These are phyloP conservation scores for Caenorhabditis sp. DNA, from an alignment of 2,888 invertebrate species.

Conservation along the genomic window DNA sequence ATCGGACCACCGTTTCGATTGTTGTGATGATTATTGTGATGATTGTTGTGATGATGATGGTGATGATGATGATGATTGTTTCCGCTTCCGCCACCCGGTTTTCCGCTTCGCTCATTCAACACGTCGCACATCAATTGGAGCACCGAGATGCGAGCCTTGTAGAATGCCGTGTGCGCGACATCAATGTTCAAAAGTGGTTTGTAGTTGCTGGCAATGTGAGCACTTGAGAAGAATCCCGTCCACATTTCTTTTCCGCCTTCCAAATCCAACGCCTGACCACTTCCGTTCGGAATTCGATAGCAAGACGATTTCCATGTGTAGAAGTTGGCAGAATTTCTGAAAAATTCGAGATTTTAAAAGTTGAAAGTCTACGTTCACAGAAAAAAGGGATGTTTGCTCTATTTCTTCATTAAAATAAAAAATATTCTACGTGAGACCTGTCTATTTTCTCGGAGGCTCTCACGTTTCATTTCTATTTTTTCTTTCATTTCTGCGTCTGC, in stretches of 20 bases:
- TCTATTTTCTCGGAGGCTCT: too few species aligned
- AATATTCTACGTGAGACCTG: too few species aligned
- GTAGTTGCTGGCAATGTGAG: conserved; percentile 58
- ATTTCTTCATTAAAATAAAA: too few species aligned
- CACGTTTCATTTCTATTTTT: too few species aligned
- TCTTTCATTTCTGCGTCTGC: too few species aligned
- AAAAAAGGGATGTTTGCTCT: too few species aligned
- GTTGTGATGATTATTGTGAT: too few species aligned
- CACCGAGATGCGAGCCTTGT: conserved; percentile 60
- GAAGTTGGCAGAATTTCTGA: conserved; percentile 56
- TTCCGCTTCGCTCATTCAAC: conserved; percentile 47
- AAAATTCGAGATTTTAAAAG: conserved; percentile 4
- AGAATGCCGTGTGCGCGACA: conserved; percentile 65
- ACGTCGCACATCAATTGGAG: conserved; percentile 67
- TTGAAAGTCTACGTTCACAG: too few species aligned
- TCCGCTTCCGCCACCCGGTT: conserved; percentile 7
- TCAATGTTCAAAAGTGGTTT: conserved; percentile 64
- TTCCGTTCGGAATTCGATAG: conserved; percentile 52
- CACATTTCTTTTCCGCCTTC: conserved; percentile 69
- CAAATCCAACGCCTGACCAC: conserved; percentile 55
- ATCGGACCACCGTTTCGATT: conserved; percentile 11
- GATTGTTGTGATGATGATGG: too few species aligned
- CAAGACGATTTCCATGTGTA: conserved; percentile 65
- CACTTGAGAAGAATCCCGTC: conserved; percentile 68
- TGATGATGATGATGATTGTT: too few species aligned